These are phyloP conservation scores for Xenopus borealis DNA, from an alignment of 2,113 vertebrate genomes.

Conservation along the genomic window DNA sequence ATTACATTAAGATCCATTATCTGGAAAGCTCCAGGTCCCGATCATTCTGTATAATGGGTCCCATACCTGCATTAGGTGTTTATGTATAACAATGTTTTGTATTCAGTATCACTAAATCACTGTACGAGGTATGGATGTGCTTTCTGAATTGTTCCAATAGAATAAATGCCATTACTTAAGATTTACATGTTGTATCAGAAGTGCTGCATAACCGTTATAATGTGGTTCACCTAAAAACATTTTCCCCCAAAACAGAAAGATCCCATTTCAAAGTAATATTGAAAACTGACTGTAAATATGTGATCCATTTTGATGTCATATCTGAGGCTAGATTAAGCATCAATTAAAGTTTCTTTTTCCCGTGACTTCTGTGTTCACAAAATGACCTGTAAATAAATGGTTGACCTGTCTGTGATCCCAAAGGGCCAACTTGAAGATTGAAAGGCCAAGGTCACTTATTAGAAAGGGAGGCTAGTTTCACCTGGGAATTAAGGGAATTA, in stretches of 20 bases:
- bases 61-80: too few species aligned
- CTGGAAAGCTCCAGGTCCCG: too few species aligned
- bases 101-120: too few species aligned
- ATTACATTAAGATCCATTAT: too few species aligned
- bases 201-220: too few species aligned
- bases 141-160: too few species aligned
- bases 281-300: background rate
- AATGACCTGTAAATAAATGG: slow-evolving; percentile 40
- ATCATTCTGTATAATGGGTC: too few species aligned
- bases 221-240: background rate
- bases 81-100: too few species aligned
- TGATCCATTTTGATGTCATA: slow-evolving; percentile 16
- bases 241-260: background rate
- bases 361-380: slow-evolving; percentile 32
- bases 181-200: too few species aligned
- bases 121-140: too few species aligned
- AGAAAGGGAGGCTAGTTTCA: slow-evolving; percentile 39
- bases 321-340: slow-evolving; percentile 22
- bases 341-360: slow-evolving; percentile 15
- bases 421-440: slow-evolving; percentile 33
- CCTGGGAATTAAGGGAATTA: slow-evolving; percentile 30
- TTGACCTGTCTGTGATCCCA: slow-evolving; percentile 28
- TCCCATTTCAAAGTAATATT: background rate
- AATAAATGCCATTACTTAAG: too few species aligned
- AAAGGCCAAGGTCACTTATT: slow-evolving; percentile 41